Evolutionary conservation across 2,113 vertebrate species (phyloP), one percentile per base, ranked within the genome.

Genomic region (Equus przewalskii): DNA sequence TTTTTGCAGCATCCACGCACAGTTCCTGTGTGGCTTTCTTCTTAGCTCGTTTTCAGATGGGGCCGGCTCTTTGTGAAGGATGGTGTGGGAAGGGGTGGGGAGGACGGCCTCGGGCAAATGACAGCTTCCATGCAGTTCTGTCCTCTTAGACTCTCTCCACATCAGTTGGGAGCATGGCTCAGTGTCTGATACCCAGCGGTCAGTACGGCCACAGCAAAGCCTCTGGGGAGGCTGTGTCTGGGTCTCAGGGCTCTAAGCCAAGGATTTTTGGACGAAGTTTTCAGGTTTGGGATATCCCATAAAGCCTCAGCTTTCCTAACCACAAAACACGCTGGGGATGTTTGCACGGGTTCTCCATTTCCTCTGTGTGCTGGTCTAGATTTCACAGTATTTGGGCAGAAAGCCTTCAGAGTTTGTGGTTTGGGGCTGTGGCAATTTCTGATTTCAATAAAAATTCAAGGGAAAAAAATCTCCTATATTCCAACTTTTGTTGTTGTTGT

Each of bases 391-490:
- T 73, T 36, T 15, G 78, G 33, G 49, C 64, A 96, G 73, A 75
- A 80, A 85, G 22, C 0, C n/a, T 84, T 91, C 82, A 36, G 60
- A 16, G 46, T 76, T 88, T 92, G 64, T 84, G 69, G 36, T 94
- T 97, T 85, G n/a, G 41, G 36, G 33, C n/a, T 93, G 16, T 95
- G 64, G 19, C 44, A 18, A 44, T 89, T 97, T 91, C 89, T 96
- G 89, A 85, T 79, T 93, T 94, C 82, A 86, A 93, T 73, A 67
- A 91, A 94, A 96, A 54, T 33, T n/a, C n/a, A 49, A 26, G 30
- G 12, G 1, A 28, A 65, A 33, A 44, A 56, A 36, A 19, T 24
- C 3, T 16, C 3, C 14, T 84, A 1, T 83, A 41, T 81, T 92
- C 64, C n/a, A 49, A 49, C 83, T 94, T 70, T 56, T 60, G 51